Evolutionary conservation across 2,888 invertebrate genomes (phyloP), one percentile per base, ranked within the genome.

Genomic region (Pinctada fucata): DNA sequence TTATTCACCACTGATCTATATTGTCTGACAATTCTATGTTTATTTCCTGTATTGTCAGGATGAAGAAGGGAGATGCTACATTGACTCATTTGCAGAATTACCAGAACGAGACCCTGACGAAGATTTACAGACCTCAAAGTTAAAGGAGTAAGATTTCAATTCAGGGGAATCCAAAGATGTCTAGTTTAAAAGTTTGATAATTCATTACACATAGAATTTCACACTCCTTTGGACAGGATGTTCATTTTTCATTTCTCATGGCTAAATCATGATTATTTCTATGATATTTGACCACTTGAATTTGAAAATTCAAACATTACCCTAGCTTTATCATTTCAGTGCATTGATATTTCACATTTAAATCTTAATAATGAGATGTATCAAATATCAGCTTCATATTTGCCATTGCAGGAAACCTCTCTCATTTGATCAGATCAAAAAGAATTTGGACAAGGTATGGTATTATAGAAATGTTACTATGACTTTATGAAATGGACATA

Each of bases 41-140:
- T 31, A 31, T 31, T 31, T 31, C 31, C 31, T 1, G 31, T 31
- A 31, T 31, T 49, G 78, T 48, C 80, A 93, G 93, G 99, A 99
- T 91, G 97, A 97, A 88, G 98, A 99, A 92, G 99, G 99, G 69
- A 95, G 99, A 79, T 99, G 98, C 91, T 98, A 96, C 93, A 97
- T 97, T 1, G 99, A 99, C 93, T 97, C 98, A 2, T 95, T 99
- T 95, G 96, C 97, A 0, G 99, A 99, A 91, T 45, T 94, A 93
- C 92, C 95, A 94, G 95, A 95, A 93, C 91, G 93, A 85, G 86
- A 88, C 16, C 82, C 84, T n/a, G 86, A 86, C 50, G 84, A 83
- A 48, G 84, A 84, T 70, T 79, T 81, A 72, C 87, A 86, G 65
- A 79, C 80, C 31, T 76, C 83, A 3, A 70, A 79, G 67, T 82